Conservation (phyloP, 2,888 invertebrate genomes). For the Idaea dimidiata region DNA sequence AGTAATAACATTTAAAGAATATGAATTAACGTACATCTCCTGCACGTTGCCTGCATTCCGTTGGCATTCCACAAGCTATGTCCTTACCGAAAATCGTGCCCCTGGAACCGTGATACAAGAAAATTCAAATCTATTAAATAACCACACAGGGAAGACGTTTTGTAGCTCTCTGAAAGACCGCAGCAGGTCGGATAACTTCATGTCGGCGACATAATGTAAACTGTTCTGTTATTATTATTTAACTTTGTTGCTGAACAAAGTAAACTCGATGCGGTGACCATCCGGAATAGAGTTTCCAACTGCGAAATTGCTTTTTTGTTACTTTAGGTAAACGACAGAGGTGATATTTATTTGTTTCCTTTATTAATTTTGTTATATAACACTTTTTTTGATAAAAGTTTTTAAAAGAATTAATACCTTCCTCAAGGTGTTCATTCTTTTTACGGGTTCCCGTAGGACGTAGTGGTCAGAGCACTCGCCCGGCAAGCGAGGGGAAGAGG, state of each 20-base stretch:
- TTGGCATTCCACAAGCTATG: too few relatives aligned
- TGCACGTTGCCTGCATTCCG: too few relatives aligned
- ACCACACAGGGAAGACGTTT: slow-evolving; percentile 28
- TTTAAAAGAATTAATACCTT: too few relatives aligned
- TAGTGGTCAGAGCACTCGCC: too few relatives aligned
- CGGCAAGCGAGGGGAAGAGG: too few relatives aligned
- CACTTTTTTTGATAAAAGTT: too few relatives aligned
- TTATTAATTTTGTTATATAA: not conserved
- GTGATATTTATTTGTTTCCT: not conserved
- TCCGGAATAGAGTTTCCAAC: slow-evolving; percentile 35
- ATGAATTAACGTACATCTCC: too few relatives aligned
- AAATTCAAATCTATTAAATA: not conserved
- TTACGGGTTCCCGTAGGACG: too few relatives aligned
- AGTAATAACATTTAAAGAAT: too few relatives aligned
- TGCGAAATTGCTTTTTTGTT: slow-evolving; percentile 38
- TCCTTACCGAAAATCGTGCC: too few relatives aligned
- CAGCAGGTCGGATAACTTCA: slow-evolving; percentile 36
- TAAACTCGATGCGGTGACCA: slow-evolving; percentile 29
- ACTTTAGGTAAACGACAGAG: slow-evolving; percentile 9
- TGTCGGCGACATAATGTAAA: slow-evolving; percentile 39
- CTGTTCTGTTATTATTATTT: slow-evolving; percentile 45
- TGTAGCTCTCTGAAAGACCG: slow-evolving; percentile 33
- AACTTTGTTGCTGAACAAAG: slow-evolving; percentile 43
- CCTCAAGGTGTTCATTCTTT: too few relatives aligned
- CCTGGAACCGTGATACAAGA: too few relatives aligned